Base-by-base conservation (phyloP, 2,797 vertebrate genomes). In the Anabas testudineus region DNA sequence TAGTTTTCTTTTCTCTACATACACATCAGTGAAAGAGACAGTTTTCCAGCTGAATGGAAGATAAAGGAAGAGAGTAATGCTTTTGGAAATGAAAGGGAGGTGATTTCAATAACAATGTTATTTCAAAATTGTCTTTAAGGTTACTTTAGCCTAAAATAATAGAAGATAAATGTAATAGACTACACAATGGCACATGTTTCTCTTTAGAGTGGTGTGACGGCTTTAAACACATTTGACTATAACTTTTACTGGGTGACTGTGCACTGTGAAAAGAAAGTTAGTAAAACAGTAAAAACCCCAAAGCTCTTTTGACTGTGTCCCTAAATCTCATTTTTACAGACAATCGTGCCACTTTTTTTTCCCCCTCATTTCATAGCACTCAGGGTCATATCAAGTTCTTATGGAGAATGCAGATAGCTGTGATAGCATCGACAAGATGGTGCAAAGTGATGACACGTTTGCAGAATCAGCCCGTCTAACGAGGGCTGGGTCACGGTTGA, bases 341-440 rank as follows among this genome's bases (percentile, higher is more conserved):
- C 74, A 66, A 75, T 84, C 66, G 62, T 48, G 5, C 41, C 57
- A 47, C 66, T 62, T 73, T 73, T 59, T 65, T 54, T 71, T 72
- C 56, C 62, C 56, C 62, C 76, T 74, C 58, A 34, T 78, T 57
- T 75, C 74, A 53, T 54, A 76, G 74, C 86, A 83, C 85, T 90
- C 79, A 76, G 83, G 82, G 89, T 93, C 92, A 92, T 85, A 93
- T 93, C 87, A 79, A 89, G 89, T 94, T 94, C 91, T 90, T 84
- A 41, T 83, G 54, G 67, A 90, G 88, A 91, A 87, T 71, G 86
- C 84, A 87, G 87, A 90, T 84, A 86, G 78, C 62, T 47, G 78
- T 28, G 89, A 92, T 92, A 82, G 77, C 85, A 83, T 90, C 74
- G 61, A 92, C 91, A 90, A 90, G 88, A 88, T 76, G 78, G 91